Evolutionary conservation across 1,140 invertebrate genomes (phyloP).

Genomic region (Gerris buenoi): DNA sequence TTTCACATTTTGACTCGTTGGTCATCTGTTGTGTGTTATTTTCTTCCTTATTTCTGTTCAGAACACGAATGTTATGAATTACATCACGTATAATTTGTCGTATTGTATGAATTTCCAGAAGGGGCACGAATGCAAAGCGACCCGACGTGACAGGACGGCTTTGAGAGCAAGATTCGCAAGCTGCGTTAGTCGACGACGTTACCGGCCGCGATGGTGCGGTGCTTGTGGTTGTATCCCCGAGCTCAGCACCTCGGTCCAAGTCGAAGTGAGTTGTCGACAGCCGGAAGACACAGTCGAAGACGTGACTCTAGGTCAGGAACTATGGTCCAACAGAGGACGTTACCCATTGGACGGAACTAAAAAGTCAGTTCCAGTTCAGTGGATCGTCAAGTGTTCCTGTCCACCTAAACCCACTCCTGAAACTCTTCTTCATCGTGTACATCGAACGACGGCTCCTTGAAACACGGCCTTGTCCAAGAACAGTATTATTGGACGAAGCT

Average conservation of each 20-base stretch:
- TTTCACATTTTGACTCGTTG: no score
- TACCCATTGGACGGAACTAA: constrained; percentile 10
- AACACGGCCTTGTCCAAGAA: no score
- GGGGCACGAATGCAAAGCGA: constrained; percentile 46
- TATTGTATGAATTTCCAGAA: no score
- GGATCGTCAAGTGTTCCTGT: constrained; percentile 22
- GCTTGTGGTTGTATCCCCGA: constrained; percentile 41
- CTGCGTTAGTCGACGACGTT: constrained; percentile 43
- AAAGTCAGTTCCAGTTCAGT: constrained; percentile 14
- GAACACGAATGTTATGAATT: no score
- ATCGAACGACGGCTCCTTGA: constrained; percentile 16
- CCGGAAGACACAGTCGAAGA: constrained; percentile 19
- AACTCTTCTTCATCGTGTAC: constrained; percentile 12
- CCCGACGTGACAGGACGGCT: constrained; percentile 35
- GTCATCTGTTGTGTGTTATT: no score
- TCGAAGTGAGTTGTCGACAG: constrained; percentile 17
- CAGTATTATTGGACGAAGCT: no score
- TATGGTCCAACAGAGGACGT: constrained; percentile 13
- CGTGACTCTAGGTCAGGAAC: constrained; percentile 15
- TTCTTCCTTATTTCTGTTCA: no score
- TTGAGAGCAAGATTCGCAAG: constrained; percentile 41
- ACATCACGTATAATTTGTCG: no score
- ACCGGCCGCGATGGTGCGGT: constrained; percentile 46
- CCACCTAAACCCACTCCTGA: constrained; percentile 8
- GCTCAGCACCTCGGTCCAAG: constrained; percentile 36